Evolutionary conservation across 1,140 invertebrate genomes (phyloP).

Genomic region (Medauroidea extradentata): DNA sequence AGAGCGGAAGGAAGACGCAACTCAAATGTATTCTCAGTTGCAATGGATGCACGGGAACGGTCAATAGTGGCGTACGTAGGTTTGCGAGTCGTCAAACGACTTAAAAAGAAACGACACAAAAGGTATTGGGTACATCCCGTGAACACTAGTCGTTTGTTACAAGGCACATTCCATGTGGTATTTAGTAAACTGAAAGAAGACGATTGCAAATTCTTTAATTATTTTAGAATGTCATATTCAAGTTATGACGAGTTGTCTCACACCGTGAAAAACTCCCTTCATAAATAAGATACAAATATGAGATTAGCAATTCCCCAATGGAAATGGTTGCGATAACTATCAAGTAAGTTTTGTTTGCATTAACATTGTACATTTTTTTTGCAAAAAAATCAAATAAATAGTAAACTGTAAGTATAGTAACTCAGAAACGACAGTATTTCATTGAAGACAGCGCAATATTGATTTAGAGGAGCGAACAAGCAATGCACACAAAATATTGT

Average conservation of each 20-base stretch:
- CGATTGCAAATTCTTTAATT: slow-evolving; percentile 15
- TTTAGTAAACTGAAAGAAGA: slow-evolving; percentile 6
- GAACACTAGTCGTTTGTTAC: not conserved
- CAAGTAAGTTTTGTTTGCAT: slow-evolving; percentile 13
- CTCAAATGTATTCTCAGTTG: too few relatives aligned
- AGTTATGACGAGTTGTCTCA: slow-evolving; percentile 6
- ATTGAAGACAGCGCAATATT: too few relatives aligned
- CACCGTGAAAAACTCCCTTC: slow-evolving; percentile 15
- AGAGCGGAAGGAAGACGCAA: too few relatives aligned
- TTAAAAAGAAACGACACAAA: not conserved
- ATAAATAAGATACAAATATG: slow-evolving; percentile 22
- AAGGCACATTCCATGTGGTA: slow-evolving; percentile 10
- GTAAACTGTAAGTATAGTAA: too few relatives aligned
- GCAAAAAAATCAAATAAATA: not conserved
- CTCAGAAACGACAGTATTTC: too few relatives aligned
- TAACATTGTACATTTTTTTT: not conserved
- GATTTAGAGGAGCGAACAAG: too few relatives aligned
- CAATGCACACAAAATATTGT: too few relatives aligned
- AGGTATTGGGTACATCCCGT: not conserved
- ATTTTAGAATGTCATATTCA: slow-evolving; percentile 13
- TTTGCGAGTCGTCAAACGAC: too few relatives aligned
- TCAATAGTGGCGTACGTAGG: too few relatives aligned
- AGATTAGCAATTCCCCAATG: slow-evolving; percentile 1
- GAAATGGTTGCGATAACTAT: slow-evolving; percentile 23
- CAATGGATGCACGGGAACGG: too few relatives aligned